Evolutionary conservation across 2,797 vertebrate genomes (phyloP), one percentile per base, ranked within the genome.

Genomic region (Onychomys torridus): DNA sequence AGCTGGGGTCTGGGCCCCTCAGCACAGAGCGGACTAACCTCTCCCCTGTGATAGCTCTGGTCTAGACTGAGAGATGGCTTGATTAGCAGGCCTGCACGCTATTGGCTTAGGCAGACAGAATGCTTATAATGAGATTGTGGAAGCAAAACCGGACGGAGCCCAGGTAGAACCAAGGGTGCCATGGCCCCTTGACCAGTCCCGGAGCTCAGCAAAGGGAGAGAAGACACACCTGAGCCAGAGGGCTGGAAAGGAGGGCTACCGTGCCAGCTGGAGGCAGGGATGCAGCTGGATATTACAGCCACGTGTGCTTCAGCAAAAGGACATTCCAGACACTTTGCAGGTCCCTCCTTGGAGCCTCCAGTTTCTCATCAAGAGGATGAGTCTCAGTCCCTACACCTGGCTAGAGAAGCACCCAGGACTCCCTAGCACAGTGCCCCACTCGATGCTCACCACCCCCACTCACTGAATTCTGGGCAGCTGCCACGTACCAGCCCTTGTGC

Each of bases 91-190:
- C 14, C 10, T 75, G 69, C 2, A 59, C 34, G 17, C 43, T 90
- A 52, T 37, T 93, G 79, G 94, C 90, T 94, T 69, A 88, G 81
- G 88, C 0, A 0, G 46, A 61, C 93, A 83, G 67, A 37, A 82
- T 23, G 81, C 63, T 93, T 85, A 75, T 90, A 94, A 93, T 52
- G 90, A 88, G 93, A 85, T 21, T 29, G 49, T 27, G 19, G 94
- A n/a, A 91, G 55, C 40, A 25, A 71, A 95, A 90, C 32, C 77
- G 10, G 11, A 32, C 46, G 46, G 37, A 46, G 5, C 32, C 46
- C 16, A 7, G 40, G 59, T 0, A 8, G 4, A 85, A 43, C 40
- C 37, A 37, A 61, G 55, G 81, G 52, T 46, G 43, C 34, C 34
- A 46, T 10, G 0, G 25, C 71, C 55, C 46, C 37, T 49, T 13